Evolutionary conservation across 2,797 vertebrate genomes (phyloP).

Genomic region (Epinephelus malabaricus): DNA sequence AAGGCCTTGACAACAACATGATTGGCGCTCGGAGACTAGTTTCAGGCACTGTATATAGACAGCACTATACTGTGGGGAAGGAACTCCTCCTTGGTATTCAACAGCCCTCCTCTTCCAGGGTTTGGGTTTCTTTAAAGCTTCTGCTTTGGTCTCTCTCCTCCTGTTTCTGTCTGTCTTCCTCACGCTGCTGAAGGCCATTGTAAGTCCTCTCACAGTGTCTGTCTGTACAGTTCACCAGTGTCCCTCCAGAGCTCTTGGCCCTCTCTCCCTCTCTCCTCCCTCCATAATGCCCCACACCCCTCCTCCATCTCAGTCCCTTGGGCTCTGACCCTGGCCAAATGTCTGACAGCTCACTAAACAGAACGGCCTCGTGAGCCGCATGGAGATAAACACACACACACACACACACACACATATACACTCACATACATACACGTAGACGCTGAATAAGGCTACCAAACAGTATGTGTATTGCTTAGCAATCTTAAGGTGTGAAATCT

Average conservation of each 20-base stretch:
- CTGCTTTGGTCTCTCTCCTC: constrained; percentile 2
- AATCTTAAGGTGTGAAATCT: constrained; percentile 15
- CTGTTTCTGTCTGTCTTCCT: constrained; percentile 40
- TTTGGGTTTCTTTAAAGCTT: constrained; percentile 49
- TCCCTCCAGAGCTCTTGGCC: constrained; percentile 64
- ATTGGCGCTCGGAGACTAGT: constrained; percentile 47
- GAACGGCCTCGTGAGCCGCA: constrained; percentile 74
- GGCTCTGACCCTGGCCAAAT: constrained; percentile 80
- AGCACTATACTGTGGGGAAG: constrained; percentile 26
- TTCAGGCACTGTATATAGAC: constrained; percentile 7
- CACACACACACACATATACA: neutral
- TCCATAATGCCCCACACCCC: neutral
- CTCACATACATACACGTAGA: neutral
- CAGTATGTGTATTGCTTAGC: constrained; percentile 38
- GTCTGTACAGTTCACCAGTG: constrained; percentile 74
- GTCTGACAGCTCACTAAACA: constrained; percentile 81
- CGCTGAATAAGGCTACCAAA: constrained; percentile 31
- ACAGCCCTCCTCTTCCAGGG: constrained; percentile 45
- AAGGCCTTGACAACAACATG: constrained; percentile 41
- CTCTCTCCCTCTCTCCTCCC: constrained; percentile 28
- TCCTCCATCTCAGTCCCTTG: constrained; percentile 44
- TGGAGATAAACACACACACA: constrained; percentile 61
- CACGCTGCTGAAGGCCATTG: constrained; percentile 63
- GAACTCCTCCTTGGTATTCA: constrained; percentile 64
- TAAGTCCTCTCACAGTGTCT: constrained; percentile 74